These are phyloP conservation scores for Mellilla xanthometata DNA, from an alignment of 2,888 invertebrate species.

Conservation along the genomic window DNA sequence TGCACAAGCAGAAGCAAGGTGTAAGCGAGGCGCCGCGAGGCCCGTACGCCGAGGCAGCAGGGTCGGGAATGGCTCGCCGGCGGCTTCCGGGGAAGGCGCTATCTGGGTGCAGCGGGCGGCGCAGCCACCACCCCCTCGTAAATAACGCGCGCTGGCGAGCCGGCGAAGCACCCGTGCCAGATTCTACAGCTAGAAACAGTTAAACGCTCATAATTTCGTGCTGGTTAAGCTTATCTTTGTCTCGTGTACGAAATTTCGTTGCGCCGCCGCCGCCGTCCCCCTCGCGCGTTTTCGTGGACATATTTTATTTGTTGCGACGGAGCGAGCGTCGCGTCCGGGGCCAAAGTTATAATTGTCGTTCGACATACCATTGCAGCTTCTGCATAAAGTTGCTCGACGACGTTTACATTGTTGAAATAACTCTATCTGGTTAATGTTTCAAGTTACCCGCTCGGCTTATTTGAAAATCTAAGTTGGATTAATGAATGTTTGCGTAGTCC, in stretches of 20 bases:
- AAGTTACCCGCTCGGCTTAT: conserved; percentile 51
- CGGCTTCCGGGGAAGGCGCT: conserved; percentile 79
- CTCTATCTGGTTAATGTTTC: conserved; percentile 71
- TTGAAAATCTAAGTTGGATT: conserved; percentile 32
- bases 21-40: conserved; percentile 56
- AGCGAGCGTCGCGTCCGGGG: conserved; percentile 70
- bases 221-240: conserved; percentile 83
- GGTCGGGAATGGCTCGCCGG: conserved; percentile 40
- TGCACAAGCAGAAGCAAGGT: conserved; percentile 71
- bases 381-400: conserved; percentile 70
- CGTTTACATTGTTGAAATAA: conserved; percentile 75
- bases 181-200: conserved; percentile 83
- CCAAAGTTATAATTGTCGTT: conserved; percentile 81
- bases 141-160: conserved; percentile 82
- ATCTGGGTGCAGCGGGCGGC: conserved; percentile 72
- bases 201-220: conserved; percentile 83
- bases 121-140: conserved; percentile 74
- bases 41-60: conserved; percentile 34
- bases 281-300: conserved; percentile 74
- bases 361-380: conserved; percentile 78
- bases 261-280: conserved; percentile 50
- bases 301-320: conserved; percentile 79
- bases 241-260: conserved; percentile 79
- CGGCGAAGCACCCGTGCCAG: conserved; percentile 82
- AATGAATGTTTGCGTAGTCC: conserved; percentile 26